Base-by-base conservation (phyloP, 1,140 invertebrate species). In the Sitobion miscanthi region DNA sequence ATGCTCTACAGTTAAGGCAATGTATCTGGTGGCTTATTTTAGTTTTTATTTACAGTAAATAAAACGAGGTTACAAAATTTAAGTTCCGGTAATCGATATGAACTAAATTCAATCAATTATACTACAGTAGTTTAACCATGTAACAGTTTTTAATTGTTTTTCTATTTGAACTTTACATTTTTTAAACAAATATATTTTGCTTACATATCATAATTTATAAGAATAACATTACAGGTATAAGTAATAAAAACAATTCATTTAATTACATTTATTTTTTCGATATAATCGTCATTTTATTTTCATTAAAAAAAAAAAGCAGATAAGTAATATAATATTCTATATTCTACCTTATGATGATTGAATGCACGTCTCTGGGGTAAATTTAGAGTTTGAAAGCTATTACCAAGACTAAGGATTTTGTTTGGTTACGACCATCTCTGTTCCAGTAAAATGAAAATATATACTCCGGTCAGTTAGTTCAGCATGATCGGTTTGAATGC, bases 321-420 rank as follows among this genome's bases (percentile, higher is more conserved):
- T n/a, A 77, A 83, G 20, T 83, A 8, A 38, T 8, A 83, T 11
- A 8, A 38, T 83, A 17, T 2, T 38, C 20, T 83, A 86, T 11
- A 30, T 6, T 86, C 9, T 85, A 85, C 23, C 23, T 87, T 88
- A n/a, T 88, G 86, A 88, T 86, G 47, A 49, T 52, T 52, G 47
- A 20, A 52, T 21, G 30, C 49, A 52, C 35, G 14, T 90, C 23
- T 49, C 35, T 42, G 11, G 54, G 25, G 88, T 42, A 90, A 57
- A 90, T 90, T 90, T 57, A 62, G 52, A 57, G 88, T 57, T 90
- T 14, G 52, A 14, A 42, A 90, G n/a, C 35, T 42, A 90, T 57
- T 90, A 90, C 54, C 25, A 62, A 42, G 2, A 49, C 86, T 87
- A 49, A 49, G 45, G 45, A 87, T 49, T 35, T 87, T 49, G 47